Evolutionary conservation across 2,888 invertebrate species (phyloP).

Genomic region (Horisme vitalbata): DNA sequence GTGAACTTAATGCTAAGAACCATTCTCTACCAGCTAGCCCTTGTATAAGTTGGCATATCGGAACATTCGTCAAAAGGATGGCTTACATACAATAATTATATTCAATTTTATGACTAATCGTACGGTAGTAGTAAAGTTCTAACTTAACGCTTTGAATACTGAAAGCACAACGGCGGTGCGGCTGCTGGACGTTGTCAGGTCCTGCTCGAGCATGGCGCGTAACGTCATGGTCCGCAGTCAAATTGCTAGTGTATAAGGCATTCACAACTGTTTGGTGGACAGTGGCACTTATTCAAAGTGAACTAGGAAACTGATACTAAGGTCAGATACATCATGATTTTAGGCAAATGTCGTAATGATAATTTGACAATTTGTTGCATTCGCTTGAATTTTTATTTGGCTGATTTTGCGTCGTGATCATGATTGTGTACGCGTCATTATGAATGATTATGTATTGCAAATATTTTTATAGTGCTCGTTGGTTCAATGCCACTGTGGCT

Average conservation of each 20-base stretch:
- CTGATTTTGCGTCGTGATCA: constrained; percentile 28
- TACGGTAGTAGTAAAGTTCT: no score
- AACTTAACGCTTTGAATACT: no score
- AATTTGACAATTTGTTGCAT: constrained; percentile 33
- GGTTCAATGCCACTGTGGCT: constrained; percentile 7
- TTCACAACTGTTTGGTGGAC: not conserved
- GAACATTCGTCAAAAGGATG: no score
- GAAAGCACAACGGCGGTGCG: no score
- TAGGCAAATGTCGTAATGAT: constrained; percentile 34
- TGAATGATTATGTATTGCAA: constrained; percentile 2
- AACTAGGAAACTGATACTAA: constrained; percentile 39
- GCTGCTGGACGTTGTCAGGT: not conserved
- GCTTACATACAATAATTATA: no score
- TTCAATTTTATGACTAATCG: no score
- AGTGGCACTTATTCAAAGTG: constrained; percentile 7
- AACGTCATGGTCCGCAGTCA: no score
- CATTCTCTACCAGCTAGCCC: no score
- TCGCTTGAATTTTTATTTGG: constrained; percentile 12
- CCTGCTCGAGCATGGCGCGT: no score
- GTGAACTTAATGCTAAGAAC: no score
- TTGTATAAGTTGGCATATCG: no score
- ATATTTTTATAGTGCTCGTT: constrained; percentile 11
- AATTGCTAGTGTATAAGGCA: no score
- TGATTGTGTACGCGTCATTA: constrained; percentile 22
- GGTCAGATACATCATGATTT: constrained; percentile 49